A percentile compares a stretch with the other conserved stretches of the same genome.
These are phyloP conservation scores for Stegastes partitus DNA, from an alignment of 2,113 vertebrate genomes.

Conservation along the genomic window DNA sequence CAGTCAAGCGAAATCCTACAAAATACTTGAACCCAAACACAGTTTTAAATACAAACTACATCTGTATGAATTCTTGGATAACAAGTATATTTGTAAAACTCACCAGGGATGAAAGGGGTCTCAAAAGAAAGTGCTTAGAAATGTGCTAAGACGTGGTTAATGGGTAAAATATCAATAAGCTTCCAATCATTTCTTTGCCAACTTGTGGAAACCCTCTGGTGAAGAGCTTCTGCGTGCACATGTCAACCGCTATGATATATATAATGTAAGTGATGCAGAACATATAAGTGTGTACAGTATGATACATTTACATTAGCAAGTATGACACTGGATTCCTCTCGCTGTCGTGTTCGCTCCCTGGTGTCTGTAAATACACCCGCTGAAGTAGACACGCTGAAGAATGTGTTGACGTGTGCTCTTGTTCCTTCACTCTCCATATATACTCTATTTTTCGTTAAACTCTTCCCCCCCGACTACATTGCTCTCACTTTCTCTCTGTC, in stretches of 20 bases:
- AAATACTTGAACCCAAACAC: constrained; percentile 3
- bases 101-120: neutral
- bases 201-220: neutral
- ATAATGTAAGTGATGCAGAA: constrained; percentile 9
- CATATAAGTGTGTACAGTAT: neutral
- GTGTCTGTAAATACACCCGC: constrained; percentile 46
- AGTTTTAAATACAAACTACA: neutral
- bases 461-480: neutral
- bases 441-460: neutral
- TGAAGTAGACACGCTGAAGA: constrained; percentile 48
- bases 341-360: constrained; percentile 5
- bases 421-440: constrained; percentile 40
- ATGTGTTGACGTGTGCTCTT: constrained; percentile 38
- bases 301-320: constrained; percentile 39
- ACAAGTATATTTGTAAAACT: neutral
- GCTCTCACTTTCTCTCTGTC: constrained; percentile 35
- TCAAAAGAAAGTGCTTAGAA: neutral
- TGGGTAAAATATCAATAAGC: neutral
- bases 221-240: neutral
- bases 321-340: constrained; percentile 41
- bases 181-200: neutral
- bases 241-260: neutral
- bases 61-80: neutral
- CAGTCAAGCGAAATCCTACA: neutral
- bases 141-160: neutral